Evolutionary conservation across 2,888 invertebrate species (phyloP), one percentile per base, ranked within the genome.

Genomic region (Epistrophe eligans): DNA sequence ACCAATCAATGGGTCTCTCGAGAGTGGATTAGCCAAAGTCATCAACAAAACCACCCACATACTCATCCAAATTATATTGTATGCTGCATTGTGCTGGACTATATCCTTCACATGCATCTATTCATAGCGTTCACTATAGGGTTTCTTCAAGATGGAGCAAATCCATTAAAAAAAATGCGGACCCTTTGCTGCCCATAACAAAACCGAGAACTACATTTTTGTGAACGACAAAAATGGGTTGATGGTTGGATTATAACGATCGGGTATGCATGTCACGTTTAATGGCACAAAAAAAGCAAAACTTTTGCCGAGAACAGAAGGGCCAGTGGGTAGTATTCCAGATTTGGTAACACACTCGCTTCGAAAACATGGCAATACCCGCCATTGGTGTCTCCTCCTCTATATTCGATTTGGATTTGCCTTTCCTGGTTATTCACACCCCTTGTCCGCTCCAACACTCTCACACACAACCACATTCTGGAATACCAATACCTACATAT

Each of bases 201-300:
- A 87, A 83, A 82, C 79, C 83, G 57, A 79, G 64, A 79, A 74
- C 64, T 87, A 82, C 64, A 79, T 83, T 83, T 83, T 83, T 83
- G 83, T 60, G 83, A 74, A 60, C 83, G 74, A 79, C 87, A 76
- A n/a, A n/a, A n/a, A n/a, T 76, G 74, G 74, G 79, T 77, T 76
- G 71, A 71, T 85, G 85, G 71, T 70, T 73, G 74, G 52, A 62
- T 66, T 2, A n/a, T n/a, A 74, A 60, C 76, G 32, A 72, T 83
- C 76, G 35, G 71, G 15, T 66, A 87, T 87, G 79, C 87, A 83
- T 72, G 79, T 87, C 87, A 87, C 87, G 87, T 87, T 87, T 87
- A 87, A 79, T 87, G 76, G 79, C 79, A 83, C 79, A 83, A 76
- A 48, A 87, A 48, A 32, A 85, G 58, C 73, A 74, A 76, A 84